These are phyloP conservation scores for Drosophila percnosoma DNA, from an alignment of 2,888 invertebrate genomes.

Conservation along the genomic window DNA sequence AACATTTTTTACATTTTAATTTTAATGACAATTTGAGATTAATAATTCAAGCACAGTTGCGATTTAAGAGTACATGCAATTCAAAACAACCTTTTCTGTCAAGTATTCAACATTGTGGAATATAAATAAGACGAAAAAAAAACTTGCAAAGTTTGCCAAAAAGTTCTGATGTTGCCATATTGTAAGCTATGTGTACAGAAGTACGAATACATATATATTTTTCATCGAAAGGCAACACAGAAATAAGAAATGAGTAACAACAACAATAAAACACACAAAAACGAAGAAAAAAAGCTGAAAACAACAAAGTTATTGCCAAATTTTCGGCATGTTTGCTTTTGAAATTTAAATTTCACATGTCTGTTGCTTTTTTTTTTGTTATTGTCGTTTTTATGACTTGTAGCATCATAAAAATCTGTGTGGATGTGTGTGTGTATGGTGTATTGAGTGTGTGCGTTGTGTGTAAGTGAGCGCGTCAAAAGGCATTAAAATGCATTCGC, in stretches of 20 bases:
- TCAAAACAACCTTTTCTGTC: background rate
- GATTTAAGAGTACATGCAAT: slow-evolving; percentile 7
- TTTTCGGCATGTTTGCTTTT: slow-evolving; percentile 80
- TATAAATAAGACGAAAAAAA: slow-evolving; percentile 4
- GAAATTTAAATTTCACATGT: slow-evolving; percentile 79
- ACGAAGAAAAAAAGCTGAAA: slow-evolving; percentile 6
- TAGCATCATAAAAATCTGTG: slow-evolving; percentile 66
- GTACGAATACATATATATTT: slow-evolving; percentile 7
- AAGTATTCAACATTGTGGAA: slow-evolving; percentile 8
- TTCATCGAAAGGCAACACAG: slow-evolving; percentile 52
- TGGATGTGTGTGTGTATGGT: slow-evolving; percentile 11
- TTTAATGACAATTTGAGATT: background rate
- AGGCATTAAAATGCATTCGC: slow-evolving; percentile 68
- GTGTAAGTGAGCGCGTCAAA: slow-evolving; percentile 66
- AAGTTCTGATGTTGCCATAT: slow-evolving; percentile 39
- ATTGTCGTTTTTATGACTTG: slow-evolving; percentile 61
- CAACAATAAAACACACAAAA: slow-evolving; percentile 49
- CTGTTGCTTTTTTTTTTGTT: slow-evolving; percentile 33
- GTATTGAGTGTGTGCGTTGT: slow-evolving; percentile 17
- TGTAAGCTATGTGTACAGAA: slow-evolving; percentile 18
- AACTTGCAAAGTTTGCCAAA: slow-evolving; percentile 27
- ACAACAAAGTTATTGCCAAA: slow-evolving; percentile 74
- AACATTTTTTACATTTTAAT: background rate
- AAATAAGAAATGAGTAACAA: slow-evolving; percentile 53
- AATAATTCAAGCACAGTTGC: background rate